phyloP scores from a whole-genome alignment of 2,888 invertebrate species.

The Adineta ricciae region DNA sequence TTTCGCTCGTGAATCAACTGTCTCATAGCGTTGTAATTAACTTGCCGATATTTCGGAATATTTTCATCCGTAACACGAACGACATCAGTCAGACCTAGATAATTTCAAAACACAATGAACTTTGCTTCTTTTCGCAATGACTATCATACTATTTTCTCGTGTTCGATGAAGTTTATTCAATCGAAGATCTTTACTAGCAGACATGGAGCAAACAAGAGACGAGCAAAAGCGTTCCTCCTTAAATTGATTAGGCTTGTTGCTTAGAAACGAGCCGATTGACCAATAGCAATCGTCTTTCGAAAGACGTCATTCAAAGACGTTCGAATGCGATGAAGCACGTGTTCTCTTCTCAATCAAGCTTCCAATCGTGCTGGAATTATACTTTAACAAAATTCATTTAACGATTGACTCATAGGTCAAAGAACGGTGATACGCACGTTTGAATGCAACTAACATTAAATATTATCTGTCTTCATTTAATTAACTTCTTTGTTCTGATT shows the following conservation, averaged over 20 bases:
- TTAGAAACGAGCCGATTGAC: neutral
- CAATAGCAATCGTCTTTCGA: neutral
- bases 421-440: neutral
- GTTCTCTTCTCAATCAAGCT: too few species aligned
- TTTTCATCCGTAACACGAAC: neutral
- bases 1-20: neutral
- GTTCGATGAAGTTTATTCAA: neutral
- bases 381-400: neutral
- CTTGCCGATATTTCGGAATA: constrained; percentile 1
- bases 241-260: neutral
- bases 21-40: constrained; percentile 11
- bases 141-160: neutral
- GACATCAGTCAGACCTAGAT: constrained; percentile 5
- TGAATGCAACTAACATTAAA: neutral
- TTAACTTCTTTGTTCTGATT: neutral
- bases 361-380: neutral
- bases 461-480: neutral
- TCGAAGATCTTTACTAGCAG: neutral
- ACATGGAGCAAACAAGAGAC: neutral
- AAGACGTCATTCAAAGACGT: neutral
- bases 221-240: too few species aligned
- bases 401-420: neutral
- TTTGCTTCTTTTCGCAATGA: neutral
- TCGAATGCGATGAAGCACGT: too few species aligned
- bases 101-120: too few species aligned